Conservation (phyloP, 1,140 invertebrate genomes). For the Camponotus pennsylvanicus region DNA sequence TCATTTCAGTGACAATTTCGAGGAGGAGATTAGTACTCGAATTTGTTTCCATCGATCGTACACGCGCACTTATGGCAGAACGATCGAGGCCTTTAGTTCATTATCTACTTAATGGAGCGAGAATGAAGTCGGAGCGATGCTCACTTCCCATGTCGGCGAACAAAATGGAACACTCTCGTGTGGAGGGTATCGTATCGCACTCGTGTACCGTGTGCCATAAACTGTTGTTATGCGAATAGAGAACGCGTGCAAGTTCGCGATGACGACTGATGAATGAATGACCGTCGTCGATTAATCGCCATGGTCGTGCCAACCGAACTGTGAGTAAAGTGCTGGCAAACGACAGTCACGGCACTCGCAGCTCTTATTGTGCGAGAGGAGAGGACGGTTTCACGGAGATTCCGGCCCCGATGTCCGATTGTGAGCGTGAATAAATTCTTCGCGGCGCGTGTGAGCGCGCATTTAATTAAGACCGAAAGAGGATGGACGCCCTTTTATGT, state of each 20-base stretch:
- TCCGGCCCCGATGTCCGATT: constrained; percentile 24
- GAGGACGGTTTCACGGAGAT: not conserved
- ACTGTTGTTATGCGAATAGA: constrained; percentile 31
- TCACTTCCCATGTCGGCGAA: constrained; percentile 80
- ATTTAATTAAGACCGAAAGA: constrained; percentile 49
- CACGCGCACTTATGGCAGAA: constrained; percentile 16
- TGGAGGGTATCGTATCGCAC: constrained; percentile 27
- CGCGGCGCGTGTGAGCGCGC: constrained; percentile 47
- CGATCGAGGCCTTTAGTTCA: constrained; percentile 57
- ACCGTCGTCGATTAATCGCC: constrained; percentile 63
- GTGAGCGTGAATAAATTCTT: constrained; percentile 53
- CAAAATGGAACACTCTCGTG: constrained; percentile 49
- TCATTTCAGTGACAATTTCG: not conserved
- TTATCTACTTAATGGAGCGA: constrained; percentile 82
- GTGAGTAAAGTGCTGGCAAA: constrained; percentile 60
- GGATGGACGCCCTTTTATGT: not conserved
- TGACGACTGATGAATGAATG: constrained; percentile 38
- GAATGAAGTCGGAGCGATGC: constrained; percentile 71
- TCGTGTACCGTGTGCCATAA: constrained; percentile 33
- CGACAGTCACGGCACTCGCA: not conserved
- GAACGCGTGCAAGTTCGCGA: constrained; percentile 27
- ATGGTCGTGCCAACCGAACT: constrained; percentile 59
- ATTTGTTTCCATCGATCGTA: constrained; percentile 11
- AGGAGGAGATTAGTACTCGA: not conserved
- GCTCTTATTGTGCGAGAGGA: constrained; percentile 12